Base-by-base conservation (phyloP, 2,113 vertebrate genomes). In the Aepyceros melampus region DNA sequence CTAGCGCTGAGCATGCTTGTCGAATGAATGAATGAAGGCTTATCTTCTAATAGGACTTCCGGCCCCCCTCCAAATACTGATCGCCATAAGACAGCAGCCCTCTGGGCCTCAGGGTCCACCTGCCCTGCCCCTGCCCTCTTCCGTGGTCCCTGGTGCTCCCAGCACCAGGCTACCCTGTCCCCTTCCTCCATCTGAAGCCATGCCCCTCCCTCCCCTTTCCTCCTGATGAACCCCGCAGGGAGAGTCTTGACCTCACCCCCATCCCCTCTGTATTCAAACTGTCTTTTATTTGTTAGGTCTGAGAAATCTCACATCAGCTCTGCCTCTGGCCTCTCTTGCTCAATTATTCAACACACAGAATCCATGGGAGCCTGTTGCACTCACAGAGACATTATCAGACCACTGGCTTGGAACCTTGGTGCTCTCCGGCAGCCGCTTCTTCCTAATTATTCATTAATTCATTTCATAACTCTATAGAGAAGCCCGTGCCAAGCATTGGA, bases 361-460 rank as follows among this genome's bases (percentile, higher is more conserved):
- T 84, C 76, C 67, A 25, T 0, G 0, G 88, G 87, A 56, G 71
- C 92, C 58, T 1, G 94, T 43, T 27, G 55, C 55, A 13, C 79
- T 71, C 62, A 31, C 56, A 58, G 12, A 76, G 49, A 51, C 67
- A 17, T n/a, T 16, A 89, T 86, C 86, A 91, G 95, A 58, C 94
- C 27, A 12, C 85, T 96, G 85, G 49, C 85, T 91, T 1, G 2
- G 82, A 96, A 90, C 36, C 85, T 2, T 3, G 23, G 25, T 33
- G 53, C 78, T 88, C 86, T 49, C 82, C 7, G 2, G 40, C 74
- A 97, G 91, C 51, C 2, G 7, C 49, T 93, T 96, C 87, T 96
- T 87, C 67, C 84, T 95, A 95, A 95, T 87, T 58, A 97, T 82
- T 60, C 93, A 91, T 67, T 81, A 40, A 97, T 62, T 83, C 91